Evolutionary conservation across 2,113 vertebrate species (phyloP).

Genomic region (Chlamydotis undulata): DNA sequence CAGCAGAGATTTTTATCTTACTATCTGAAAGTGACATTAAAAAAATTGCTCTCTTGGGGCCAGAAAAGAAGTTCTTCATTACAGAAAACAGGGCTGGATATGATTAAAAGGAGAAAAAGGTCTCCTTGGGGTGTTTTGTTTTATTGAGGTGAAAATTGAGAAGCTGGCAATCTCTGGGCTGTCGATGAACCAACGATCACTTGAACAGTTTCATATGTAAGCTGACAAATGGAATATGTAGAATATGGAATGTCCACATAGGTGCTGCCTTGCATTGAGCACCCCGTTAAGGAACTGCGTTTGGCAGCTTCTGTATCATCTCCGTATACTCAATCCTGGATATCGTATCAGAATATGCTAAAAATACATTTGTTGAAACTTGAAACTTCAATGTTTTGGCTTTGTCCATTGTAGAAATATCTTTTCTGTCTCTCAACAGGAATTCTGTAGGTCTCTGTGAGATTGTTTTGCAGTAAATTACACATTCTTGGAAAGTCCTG

Average conservation of each 20-base stretch:
- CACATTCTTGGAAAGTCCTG: not conserved
- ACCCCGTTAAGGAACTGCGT: not conserved
- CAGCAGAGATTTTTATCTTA: not conserved
- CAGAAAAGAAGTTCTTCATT: slow-evolving; percentile 3
- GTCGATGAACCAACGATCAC: not conserved
- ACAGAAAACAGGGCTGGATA: not conserved
- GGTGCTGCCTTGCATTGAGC: not conserved
- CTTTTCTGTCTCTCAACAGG: not conserved
- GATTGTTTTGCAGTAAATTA: not conserved
- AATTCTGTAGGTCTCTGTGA: not conserved
- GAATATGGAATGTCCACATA: not conserved
- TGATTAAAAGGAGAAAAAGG: slow-evolving; percentile 21
- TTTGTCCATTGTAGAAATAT: not conserved
- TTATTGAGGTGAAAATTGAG: slow-evolving; percentile 19
- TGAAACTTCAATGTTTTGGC: not conserved
- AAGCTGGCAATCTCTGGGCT: not conserved
- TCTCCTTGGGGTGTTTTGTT: slow-evolving; percentile 4
- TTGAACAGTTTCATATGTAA: not conserved
- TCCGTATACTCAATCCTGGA: not conserved
- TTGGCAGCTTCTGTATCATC: fast-evolving
- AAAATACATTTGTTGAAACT: not conserved
- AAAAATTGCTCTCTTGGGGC: slow-evolving; percentile 3
- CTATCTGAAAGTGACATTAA: slow-evolving; percentile 10
- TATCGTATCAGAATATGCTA: not conserved
- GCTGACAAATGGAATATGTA: not conserved